Evolutionary conservation across 1,140 invertebrate species (phyloP), one percentile per base, ranked within the genome.

Genomic region (Drosophila mauritiana): DNA sequence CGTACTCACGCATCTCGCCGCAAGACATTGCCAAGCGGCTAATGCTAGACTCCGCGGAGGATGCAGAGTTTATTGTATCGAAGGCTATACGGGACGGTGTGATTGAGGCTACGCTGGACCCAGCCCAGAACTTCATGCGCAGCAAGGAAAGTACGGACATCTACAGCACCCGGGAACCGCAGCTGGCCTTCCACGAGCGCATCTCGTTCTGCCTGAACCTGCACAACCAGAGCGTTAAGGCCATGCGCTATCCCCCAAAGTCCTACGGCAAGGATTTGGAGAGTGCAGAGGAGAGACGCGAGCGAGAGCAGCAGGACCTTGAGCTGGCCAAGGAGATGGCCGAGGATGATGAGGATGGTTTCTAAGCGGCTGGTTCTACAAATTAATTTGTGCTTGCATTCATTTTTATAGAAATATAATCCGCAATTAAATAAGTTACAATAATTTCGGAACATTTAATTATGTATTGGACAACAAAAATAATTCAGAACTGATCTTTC

Each of bases 41-140:
- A 22, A 96, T 97, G 11, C 93, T 99, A 15, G 98, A 99, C 91
- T 98, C 97, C 10, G 96, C 97, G 3, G 98, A 99, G 91, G 99
- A 99, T 95, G 98, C 98, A 0, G 99, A 99, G 92, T 99, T 99
- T 91, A 99, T 99, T 91, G 98, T 99, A 0, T 98, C 98, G 0
- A 99, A 99, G 93, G 98, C 99, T n/a, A 99, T 99, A 59, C 94
- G 98, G 52, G 99, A 99, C 94, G 98, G 98, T 51, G 98, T 99
- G 1, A 99, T 99, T 92, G 98, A 99, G 93, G 99, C 99, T 0
- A 98, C 96, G 0, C 94, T 99, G 69, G 97, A 99, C 93, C 97
- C 98, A 65, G 97, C 98, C 92, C 96, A 97, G 73, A 97, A 98
- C 15, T 99, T 97, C 86, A 98, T 99, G 95, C 96, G 98, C 69